phyloP scores from a whole-genome alignment of 2,888 invertebrate genomes.

The Tachystola acroxantha region DNA sequence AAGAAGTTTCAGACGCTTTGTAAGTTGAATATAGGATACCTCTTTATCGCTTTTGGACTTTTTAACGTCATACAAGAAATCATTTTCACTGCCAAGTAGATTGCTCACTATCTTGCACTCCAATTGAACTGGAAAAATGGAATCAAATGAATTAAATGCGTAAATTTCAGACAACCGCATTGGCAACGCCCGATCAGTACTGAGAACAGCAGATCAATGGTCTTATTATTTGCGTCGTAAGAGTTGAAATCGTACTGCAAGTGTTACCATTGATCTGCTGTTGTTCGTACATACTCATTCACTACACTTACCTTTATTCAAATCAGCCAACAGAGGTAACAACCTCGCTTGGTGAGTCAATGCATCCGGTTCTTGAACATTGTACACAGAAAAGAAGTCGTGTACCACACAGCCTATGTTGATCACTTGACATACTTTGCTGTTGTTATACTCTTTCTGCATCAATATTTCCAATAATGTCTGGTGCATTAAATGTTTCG shows the following conservation, averaged over 20 bases:
- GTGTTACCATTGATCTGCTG: too few relatives aligned
- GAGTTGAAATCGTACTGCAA: too few relatives aligned
- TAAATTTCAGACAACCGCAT: too few relatives aligned
- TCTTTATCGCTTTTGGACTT: conserved; percentile 28
- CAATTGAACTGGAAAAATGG: conserved; percentile 43
- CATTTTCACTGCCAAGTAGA: conserved; percentile 33
- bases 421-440: conserved; percentile 42
- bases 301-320: conserved; percentile 66
- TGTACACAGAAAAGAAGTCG: conserved; percentile 55
- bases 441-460: conserved; percentile 33
- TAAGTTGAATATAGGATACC: conserved; percentile 41
- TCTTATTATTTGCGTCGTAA: too few relatives aligned
- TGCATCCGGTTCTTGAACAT: conserved; percentile 53
- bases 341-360: conserved; percentile 40
- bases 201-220: too few relatives aligned
- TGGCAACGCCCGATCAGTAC: too few relatives aligned
- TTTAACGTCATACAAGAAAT: conserved; percentile 39
- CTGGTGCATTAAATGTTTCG: conserved; percentile 59
- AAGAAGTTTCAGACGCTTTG: conserved; percentile 56
- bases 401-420: conserved; percentile 47
- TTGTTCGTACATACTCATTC: too few relatives aligned
- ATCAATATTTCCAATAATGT: conserved; percentile 40
- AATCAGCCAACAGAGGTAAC: conserved; percentile 40
- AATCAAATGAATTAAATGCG: conserved; percentile 1
- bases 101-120: conserved; percentile 67